phyloP scores from a whole-genome alignment of 2,797 vertebrate species.

The Sebastes steindachneri region DNA sequence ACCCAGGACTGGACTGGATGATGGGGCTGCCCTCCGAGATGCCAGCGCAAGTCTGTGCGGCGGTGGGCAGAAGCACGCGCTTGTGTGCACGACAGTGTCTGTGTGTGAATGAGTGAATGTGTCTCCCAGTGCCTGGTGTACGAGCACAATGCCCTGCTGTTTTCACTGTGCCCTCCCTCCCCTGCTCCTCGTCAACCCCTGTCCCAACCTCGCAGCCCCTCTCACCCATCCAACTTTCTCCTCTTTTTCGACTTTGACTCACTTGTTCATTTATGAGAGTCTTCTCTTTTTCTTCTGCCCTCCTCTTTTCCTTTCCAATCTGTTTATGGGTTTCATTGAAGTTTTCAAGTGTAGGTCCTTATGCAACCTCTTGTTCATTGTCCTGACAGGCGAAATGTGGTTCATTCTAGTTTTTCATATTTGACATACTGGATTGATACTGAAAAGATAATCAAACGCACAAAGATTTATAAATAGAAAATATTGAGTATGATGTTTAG shows the following conservation, averaged over 20 bases:
- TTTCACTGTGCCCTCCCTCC: slow-evolving; percentile 73
- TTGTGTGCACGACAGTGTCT: slow-evolving; percentile 76
- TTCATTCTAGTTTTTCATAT: slow-evolving; percentile 16
- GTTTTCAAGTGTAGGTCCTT: slow-evolving; percentile 50
- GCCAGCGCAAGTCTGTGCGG: slow-evolving; percentile 77
- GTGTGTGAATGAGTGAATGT: slow-evolving; percentile 82
- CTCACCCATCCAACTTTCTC: slow-evolving; percentile 68
- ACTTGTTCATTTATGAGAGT: slow-evolving; percentile 72
- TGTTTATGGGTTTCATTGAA: slow-evolving; percentile 68
- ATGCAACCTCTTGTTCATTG: slow-evolving; percentile 36
- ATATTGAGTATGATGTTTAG: slow-evolving; percentile 40
- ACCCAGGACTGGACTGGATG: slow-evolving; percentile 69
- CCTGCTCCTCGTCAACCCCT: slow-evolving; percentile 70
- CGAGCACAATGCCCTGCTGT: slow-evolving; percentile 85
- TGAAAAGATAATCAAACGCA: neutral
- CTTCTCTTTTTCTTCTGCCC: slow-evolving; percentile 57
- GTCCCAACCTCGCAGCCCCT: slow-evolving; percentile 64
- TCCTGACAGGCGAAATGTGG: slow-evolving; percentile 20
- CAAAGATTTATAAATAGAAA: neutral
- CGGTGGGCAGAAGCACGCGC: slow-evolving; percentile 83
- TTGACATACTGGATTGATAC: neutral
- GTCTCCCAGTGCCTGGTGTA: slow-evolving; percentile 89
- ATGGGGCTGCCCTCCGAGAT: slow-evolving; percentile 78
- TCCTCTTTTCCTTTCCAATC: slow-evolving; percentile 55
- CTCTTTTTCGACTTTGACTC: slow-evolving; percentile 70